Evolutionary conservation across 2,797 vertebrate genomes (phyloP).

Genomic region (Psittacula derbiana): DNA sequence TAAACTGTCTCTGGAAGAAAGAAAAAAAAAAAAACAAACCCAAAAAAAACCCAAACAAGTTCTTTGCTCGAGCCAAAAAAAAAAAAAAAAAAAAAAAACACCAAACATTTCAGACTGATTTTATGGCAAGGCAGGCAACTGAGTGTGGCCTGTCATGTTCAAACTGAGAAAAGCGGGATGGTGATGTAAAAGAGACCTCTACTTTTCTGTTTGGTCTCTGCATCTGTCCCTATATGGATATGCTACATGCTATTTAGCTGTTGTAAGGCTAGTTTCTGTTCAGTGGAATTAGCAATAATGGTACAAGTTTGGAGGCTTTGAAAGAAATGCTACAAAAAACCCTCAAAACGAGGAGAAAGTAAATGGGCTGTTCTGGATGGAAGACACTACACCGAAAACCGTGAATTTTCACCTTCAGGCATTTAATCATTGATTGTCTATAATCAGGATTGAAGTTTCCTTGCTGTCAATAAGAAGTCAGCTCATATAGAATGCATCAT

Average conservation of each 20-base stretch:
- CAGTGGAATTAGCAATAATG: not conserved
- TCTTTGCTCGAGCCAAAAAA: not conserved
- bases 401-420: not conserved
- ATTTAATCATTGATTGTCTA: not conserved
- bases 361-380: not conserved
- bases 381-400: not conserved
- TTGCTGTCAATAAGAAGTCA: not conserved
- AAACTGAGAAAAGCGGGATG: not conserved
- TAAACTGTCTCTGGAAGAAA: not conserved
- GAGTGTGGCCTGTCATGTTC: not conserved
- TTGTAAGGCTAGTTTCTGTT: not conserved
- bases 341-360: not conserved
- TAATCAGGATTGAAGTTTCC: not conserved
- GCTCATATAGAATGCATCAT: not conserved
- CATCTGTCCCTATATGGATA: not conserved
- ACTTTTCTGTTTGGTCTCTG: not conserved
- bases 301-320: not conserved
- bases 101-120: not conserved
- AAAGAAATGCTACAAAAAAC: not conserved
- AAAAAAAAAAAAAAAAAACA: not conserved
- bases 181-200: not conserved
- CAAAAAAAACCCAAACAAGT: not conserved
- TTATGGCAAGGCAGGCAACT: not conserved
- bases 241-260: not conserved
- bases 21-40: not conserved